Evolutionary conservation across 2,113 vertebrate genomes (phyloP).

Genomic region (Oenanthe melanoleuca): DNA sequence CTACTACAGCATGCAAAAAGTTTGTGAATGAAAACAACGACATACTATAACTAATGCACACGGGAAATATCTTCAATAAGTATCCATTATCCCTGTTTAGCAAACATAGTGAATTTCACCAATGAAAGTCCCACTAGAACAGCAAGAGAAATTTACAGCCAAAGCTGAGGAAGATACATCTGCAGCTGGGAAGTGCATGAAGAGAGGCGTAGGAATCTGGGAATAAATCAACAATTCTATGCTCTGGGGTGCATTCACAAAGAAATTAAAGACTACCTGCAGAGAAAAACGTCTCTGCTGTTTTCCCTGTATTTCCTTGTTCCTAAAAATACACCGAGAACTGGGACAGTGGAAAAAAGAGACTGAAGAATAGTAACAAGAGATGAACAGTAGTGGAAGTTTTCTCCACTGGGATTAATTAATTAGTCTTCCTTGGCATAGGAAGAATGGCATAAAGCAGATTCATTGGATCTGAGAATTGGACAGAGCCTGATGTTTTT

Average conservation of each 20-base stretch:
- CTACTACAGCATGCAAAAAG: neutral
- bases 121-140: neutral
- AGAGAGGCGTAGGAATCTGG: neutral
- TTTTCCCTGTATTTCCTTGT: neutral
- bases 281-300: neutral
- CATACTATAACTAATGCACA: neutral
- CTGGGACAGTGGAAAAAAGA: neutral
- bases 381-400: neutral
- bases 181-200: neutral
- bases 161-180: neutral
- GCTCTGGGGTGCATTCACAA: neutral
- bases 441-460: neutral
- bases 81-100: neutral
- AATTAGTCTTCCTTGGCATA: conserved; percentile 39
- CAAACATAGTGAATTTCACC: neutral
- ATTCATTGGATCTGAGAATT: conserved; percentile 26
- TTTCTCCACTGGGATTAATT: conserved; percentile 52
- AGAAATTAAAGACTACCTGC: conserved; percentile 23
- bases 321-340: neutral
- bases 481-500: neutral
- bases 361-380: neutral
- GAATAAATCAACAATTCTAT: conserved; percentile 12
- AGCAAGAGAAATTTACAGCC: neutral
- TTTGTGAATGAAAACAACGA: conserved; percentile 16
- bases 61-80: conserved; percentile 17